Percentiles rank a stretch among this genome's conserved stretches.
Evolutionary conservation across 2,888 invertebrate species (phyloP).

Genomic region (Eupithecia abbreviata): DNA sequence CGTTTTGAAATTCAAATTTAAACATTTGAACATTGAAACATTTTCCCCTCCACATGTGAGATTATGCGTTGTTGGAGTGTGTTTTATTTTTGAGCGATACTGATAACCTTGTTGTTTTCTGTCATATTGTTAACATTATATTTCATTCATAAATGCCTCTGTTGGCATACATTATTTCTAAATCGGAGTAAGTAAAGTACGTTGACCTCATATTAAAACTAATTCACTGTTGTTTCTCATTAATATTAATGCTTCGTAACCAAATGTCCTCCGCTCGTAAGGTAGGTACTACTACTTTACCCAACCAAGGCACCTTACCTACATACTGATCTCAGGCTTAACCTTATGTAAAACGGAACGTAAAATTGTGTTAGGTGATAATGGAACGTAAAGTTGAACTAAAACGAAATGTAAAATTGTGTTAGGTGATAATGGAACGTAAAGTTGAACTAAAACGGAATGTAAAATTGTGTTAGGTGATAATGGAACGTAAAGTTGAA

Average conservation of each 20-base stretch:
- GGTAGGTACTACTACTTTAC: neutral
- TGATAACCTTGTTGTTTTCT: too few relatives aligned
- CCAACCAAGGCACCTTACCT: neutral
- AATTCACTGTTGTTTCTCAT: conserved; percentile 32
- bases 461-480: neutral
- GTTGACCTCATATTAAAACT: conserved; percentile 30
- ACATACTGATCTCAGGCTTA: neutral
- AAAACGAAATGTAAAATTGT: neutral
- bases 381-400: conserved; percentile 7
- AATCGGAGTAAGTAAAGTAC: neutral
- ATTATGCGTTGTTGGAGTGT: too few relatives aligned
- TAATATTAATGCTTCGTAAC: conserved; percentile 47
- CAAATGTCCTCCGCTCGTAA: conserved; percentile 28
- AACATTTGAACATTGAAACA: too few relatives aligned
- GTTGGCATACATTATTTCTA: too few relatives aligned
- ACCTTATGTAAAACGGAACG: neutral
- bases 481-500: neutral
- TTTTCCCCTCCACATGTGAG: too few relatives aligned
- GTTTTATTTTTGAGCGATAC: too few relatives aligned
- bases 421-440: neutral
- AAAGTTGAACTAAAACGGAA: neutral
- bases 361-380: neutral
- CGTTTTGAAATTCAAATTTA: too few relatives aligned
- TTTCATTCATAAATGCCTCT: too few relatives aligned
- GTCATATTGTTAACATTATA: too few relatives aligned